Percentiles rank a stretch among this genome's conserved stretches.
These are phyloP conservation scores for Gorilla gorilla DNA, from an alignment of 2,113 vertebrate species.

Conservation along the genomic window DNA sequence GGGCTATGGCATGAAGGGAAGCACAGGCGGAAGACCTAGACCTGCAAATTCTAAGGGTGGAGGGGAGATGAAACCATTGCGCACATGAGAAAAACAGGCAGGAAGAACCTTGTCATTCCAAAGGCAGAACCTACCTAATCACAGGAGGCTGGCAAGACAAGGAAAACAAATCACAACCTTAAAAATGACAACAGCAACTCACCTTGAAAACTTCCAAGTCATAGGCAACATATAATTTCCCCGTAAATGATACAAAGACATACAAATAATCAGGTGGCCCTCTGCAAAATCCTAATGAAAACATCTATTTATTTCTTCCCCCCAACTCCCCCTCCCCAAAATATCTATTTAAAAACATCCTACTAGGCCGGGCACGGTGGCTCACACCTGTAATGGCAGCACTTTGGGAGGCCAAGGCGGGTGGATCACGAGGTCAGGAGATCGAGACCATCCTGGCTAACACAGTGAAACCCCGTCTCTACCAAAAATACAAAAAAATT, in stretches of 20 bases:
- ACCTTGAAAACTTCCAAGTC: conserved; percentile 10
- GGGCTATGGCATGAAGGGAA: neutral
- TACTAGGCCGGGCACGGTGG: neutral
- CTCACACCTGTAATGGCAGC: no score
- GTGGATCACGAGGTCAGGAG: no score
- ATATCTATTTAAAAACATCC: neutral
- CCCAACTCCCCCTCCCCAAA: no score
- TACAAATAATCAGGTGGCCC: neutral
- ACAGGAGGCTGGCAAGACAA: neutral
- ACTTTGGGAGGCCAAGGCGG: no score
- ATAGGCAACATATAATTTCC: conserved; percentile 17
- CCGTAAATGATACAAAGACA: neutral
- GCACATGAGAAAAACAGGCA: neutral
- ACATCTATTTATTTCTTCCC: neutral
- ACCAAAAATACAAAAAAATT: no score
- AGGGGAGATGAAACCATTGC: neutral
- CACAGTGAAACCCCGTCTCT: no score
- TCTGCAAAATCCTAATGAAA: conserved; percentile 46
- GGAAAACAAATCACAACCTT: neutral
- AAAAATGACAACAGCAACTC: neutral
- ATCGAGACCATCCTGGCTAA: no score
- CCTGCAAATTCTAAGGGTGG: neutral
- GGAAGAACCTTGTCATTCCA: neutral
- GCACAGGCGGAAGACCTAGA: neutral
- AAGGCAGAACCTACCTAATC: neutral